These are phyloP conservation scores for Oscheius myriophilus DNA, from an alignment of 2,888 invertebrate genomes.

Conservation along the genomic window DNA sequence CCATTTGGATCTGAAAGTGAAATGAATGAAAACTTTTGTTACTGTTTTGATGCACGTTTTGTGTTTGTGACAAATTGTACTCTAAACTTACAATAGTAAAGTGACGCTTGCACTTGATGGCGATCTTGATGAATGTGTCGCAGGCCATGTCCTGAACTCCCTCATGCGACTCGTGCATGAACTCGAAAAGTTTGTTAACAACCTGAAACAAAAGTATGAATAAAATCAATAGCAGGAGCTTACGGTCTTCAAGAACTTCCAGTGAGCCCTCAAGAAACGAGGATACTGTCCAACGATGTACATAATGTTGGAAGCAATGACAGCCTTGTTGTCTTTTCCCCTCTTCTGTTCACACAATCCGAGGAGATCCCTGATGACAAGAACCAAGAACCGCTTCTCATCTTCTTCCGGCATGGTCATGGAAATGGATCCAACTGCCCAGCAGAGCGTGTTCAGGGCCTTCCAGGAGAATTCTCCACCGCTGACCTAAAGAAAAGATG, in stretches of 20 bases:
- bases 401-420: slow-evolving; percentile 99
- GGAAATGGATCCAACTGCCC: slow-evolving; percentile 99
- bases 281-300: slow-evolving; percentile 99
- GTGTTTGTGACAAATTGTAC: too few relatives aligned
- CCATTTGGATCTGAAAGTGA: slow-evolving; percentile 81
- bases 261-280: slow-evolving; percentile 95
- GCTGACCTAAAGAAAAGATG: slow-evolving; percentile 76
- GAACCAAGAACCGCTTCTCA: slow-evolving; percentile 96
- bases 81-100: slow-evolving; percentile 81
- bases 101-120: slow-evolving; percentile 94
- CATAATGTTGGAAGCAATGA: slow-evolving; percentile 99
- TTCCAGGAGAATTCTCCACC: slow-evolving; percentile 99
- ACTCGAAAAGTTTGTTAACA: slow-evolving; percentile 99
- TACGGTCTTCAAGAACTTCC: slow-evolving; percentile 99
- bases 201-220: slow-evolving; percentile 41
- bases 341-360: slow-evolving; percentile 98
- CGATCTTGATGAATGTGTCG: slow-evolving; percentile 99
- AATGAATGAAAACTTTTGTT: neutral
- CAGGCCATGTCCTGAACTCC: slow-evolving; percentile 99
- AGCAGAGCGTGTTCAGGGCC: slow-evolving; percentile 96
- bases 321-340: slow-evolving; percentile 98
- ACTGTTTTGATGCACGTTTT: too few relatives aligned
- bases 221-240: slow-evolving; percentile 5
- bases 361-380: slow-evolving; percentile 95
- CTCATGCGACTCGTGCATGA: slow-evolving; percentile 99